phyloP scores from a whole-genome alignment of 2,888 invertebrate genomes.

The Gastracanthus pulcherrimus region DNA sequence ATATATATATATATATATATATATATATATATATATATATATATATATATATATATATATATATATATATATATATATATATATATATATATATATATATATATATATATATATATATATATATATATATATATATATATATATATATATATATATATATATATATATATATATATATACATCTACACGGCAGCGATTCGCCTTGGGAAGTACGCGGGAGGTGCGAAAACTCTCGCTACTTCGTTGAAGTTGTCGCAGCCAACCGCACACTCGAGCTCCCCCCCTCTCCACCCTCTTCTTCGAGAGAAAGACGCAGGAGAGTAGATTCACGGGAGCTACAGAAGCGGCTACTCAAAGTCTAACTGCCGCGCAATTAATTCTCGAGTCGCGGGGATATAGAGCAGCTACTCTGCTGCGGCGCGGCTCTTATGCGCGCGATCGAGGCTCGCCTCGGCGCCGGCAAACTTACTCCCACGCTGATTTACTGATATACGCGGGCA shows the following conservation, averaged over 20 bases:
- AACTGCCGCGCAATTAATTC: constrained; percentile 69
- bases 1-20: no score
- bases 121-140: no score
- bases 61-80: no score
- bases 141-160: no score
- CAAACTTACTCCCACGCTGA: constrained; percentile 42
- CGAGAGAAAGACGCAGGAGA: no score
- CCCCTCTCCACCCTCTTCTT: no score
- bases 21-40: no score
- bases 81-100: no score
- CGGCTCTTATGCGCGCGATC: constrained; percentile 22
- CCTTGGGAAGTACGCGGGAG: not conserved
- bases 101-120: no score
- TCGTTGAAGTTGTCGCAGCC: constrained; percentile 36
- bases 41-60: no score
- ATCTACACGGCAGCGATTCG: not conserved
- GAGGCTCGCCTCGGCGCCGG: constrained; percentile 6
- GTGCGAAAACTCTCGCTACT: constrained; percentile 17
- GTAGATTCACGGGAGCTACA: not conserved
- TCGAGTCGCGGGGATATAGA: constrained; percentile 59
- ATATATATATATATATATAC: no score
- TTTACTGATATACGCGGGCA: constrained; percentile 41
- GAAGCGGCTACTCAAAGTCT: constrained; percentile 65
- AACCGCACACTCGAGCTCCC: not conserved
- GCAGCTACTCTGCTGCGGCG: not conserved